A percentile compares a stretch with the other conserved stretches of the same genome.
These are phyloP conservation scores for Macaria liturata DNA, from an alignment of 2,888 invertebrate genomes.

Conservation along the genomic window DNA sequence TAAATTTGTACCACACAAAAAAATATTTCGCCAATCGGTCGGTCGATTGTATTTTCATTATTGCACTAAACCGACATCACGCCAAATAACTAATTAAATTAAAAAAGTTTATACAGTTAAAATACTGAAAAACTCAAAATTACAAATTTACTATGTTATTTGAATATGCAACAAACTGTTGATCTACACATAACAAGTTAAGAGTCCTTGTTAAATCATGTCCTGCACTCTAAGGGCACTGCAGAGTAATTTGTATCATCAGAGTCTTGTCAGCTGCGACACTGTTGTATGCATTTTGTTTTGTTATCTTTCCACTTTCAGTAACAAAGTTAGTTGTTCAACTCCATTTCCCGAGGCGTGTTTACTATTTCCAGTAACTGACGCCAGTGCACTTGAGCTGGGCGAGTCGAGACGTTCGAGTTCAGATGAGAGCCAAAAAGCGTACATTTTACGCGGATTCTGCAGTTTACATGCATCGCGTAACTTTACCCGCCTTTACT, in stretches of 20 bases:
- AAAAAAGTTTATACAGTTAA: no score
- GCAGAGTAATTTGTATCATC: background rate
- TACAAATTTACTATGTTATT: no score
- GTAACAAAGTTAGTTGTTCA: constrained; percentile 23
- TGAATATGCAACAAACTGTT: no score
- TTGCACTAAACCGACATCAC: no score
- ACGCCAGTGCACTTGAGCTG: constrained; percentile 22
- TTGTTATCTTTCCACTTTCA: constrained; percentile 20
- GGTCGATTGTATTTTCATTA: no score
- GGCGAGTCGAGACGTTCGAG: constrained; percentile 21
- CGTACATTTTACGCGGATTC: constrained; percentile 17
- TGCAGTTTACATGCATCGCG: constrained; percentile 19
- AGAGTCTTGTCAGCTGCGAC: constrained; percentile 1
- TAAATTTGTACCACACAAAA: no score
- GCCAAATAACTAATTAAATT: no score
- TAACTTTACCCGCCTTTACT: constrained; percentile 18
- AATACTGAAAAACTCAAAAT: no score
- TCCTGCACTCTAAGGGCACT: background rate
- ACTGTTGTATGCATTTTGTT: constrained; percentile 14
- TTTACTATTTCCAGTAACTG: constrained; percentile 28
- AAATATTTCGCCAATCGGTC: no score
- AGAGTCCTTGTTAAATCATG: no score
- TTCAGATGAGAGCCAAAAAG: constrained; percentile 23
- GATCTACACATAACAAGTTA: no score
- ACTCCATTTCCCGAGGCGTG: constrained; percentile 19